Percentiles rank a stretch among this genome's conserved stretches.
phyloP scores from a whole-genome alignment of 2,797 vertebrate genomes.

The Crocidura indochinensis region DNA sequence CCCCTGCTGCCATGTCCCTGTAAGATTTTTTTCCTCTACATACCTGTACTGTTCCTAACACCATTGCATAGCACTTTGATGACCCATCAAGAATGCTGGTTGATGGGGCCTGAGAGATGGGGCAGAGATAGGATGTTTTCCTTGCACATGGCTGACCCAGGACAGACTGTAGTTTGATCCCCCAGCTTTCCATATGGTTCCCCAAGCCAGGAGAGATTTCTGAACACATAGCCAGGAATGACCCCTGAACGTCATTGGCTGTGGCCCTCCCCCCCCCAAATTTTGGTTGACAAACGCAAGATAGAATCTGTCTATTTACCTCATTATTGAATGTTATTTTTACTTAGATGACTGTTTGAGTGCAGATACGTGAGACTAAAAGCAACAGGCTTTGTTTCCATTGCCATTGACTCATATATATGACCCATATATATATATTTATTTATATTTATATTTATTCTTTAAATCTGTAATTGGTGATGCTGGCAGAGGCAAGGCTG shows the following conservation, averaged over 20 bases:
- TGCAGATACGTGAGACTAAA: neutral
- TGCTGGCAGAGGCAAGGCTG: neutral
- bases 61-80: neutral
- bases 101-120: too few species aligned
- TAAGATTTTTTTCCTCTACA: neutral
- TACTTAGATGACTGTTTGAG: neutral
- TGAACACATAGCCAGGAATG: too few species aligned
- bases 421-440: too few species aligned
- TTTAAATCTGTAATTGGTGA: neutral
- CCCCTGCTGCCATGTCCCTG: rapidly evolving
- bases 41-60: neutral
- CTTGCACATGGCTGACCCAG: too few species aligned
- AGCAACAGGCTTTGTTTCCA: neutral
- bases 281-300: neutral
- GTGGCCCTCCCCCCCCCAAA: neutral
- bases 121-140: too few species aligned
- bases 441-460: too few species aligned
- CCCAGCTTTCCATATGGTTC: too few species aligned
- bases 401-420: neutral
- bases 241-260: too few species aligned
- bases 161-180: too few species aligned
- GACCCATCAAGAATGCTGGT: neutral
- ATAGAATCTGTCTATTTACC: neutral
- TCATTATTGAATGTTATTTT: neutral
- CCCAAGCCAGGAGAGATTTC: too few species aligned